Conservation (phyloP, 2,797 vertebrate genomes). For the Sebastes paucispinis region DNA sequence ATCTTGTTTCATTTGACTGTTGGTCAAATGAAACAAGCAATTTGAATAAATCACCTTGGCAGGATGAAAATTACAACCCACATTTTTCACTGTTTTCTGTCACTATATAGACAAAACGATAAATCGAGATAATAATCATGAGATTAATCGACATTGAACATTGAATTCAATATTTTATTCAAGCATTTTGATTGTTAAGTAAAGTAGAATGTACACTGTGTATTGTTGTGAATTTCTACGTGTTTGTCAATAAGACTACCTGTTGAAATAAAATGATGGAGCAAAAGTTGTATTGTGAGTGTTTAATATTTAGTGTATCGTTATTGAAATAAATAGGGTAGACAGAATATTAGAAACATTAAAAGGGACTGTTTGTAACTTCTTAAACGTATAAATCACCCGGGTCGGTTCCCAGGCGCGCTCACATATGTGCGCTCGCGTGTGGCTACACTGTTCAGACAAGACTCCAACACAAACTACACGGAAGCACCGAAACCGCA, state of each 20-base stretch:
- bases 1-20: neutral
- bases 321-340: accelerated
- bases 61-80: neutral
- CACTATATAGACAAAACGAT: neutral
- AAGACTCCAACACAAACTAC: accelerated
- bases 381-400: no score
- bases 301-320: neutral
- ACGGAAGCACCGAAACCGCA: no score
- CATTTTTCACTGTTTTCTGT: neutral
- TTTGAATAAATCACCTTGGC: neutral
- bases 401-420: no score
- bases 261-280: no score
- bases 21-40: neutral
- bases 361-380: no score
- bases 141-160: no score
- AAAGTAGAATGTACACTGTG: neutral
- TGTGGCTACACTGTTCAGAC: no score
- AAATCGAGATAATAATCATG: no score
- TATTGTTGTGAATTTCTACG: neutral
- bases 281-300: accelerated
- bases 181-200: neutral
- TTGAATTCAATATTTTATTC: no score
- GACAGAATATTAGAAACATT: no score
- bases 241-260: neutral
- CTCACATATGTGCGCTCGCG: no score